Evolutionary conservation across 2,888 invertebrate species (phyloP).

Genomic region (Blastobasis lacticolella): DNA sequence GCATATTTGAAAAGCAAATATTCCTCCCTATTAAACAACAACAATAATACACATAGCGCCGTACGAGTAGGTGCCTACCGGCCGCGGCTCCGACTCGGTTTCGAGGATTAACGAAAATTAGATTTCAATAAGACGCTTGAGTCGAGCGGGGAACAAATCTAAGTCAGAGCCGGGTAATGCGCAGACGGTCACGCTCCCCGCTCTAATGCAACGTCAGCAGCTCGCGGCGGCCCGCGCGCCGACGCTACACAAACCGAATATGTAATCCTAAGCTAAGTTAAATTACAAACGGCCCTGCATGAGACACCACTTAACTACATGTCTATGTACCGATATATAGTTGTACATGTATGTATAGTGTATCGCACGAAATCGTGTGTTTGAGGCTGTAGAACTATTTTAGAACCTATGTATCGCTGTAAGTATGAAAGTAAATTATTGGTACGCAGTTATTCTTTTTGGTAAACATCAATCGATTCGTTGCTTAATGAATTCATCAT

Average conservation of each 20-base stretch:
- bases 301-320: too few relatives aligned
- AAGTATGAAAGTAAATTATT: too few relatives aligned
- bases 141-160: constrained; percentile 54
- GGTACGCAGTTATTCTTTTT: too few relatives aligned
- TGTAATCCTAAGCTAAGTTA: constrained; percentile 21
- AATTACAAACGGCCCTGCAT: constrained; percentile 9
- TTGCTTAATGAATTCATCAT: too few relatives aligned
- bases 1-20: too few relatives aligned
- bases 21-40: constrained; percentile 22
- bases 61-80: constrained; percentile 1
- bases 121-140: constrained; percentile 72
- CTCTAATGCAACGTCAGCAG: constrained; percentile 58
- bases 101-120: constrained; percentile 68
- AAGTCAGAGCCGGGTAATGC: constrained; percentile 53
- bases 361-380: too few relatives aligned
- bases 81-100: constrained; percentile 37
- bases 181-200: constrained; percentile 59
- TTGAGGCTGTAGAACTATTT: too few relatives aligned
- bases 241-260: constrained; percentile 16
- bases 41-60: constrained; percentile 38
- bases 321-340: too few relatives aligned
- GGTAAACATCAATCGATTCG: too few relatives aligned
- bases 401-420: too few relatives aligned
- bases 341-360: too few relatives aligned
- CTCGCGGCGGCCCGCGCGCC: constrained; percentile 14